These are phyloP conservation scores for Agrochola macilenta DNA, from an alignment of 2,888 invertebrate genomes.

Conservation along the genomic window DNA sequence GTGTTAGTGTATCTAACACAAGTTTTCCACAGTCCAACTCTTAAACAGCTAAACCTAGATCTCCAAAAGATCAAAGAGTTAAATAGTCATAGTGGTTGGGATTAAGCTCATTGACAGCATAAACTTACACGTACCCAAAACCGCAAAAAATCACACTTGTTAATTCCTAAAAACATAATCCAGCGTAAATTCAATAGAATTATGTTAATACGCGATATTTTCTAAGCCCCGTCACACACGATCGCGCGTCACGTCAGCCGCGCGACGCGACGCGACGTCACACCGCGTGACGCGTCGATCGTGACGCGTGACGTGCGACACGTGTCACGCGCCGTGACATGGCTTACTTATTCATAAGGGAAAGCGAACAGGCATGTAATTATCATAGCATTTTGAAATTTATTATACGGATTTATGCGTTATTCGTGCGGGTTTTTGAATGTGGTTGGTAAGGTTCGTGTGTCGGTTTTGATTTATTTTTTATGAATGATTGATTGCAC, in stretches of 20 bases:
- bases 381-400: conserved; percentile 70
- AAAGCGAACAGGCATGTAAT: conserved; percentile 71
- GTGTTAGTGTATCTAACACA: no score
- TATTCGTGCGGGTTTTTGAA: conserved; percentile 58
- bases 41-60: neutral
- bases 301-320: conserved; percentile 68
- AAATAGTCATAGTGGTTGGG: neutral
- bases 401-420: conserved; percentile 65
- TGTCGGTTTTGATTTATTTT: conserved; percentile 40
- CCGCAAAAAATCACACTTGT: neutral
- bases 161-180: conserved; percentile 30
- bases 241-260: conserved; percentile 68
- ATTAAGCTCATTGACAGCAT: neutral
- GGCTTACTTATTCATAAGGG: conserved; percentile 75
- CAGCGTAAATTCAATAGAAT: conserved; percentile 56
- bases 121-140: neutral
- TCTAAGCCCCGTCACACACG: conserved; percentile 68
- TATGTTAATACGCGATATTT: conserved; percentile 63
- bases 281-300: conserved; percentile 70
- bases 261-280: conserved; percentile 68
- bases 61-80: neutral
- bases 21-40: no score
- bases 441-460: conserved; percentile 48
- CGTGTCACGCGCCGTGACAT: conserved; percentile 68
- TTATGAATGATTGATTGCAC: conserved; percentile 35